These are phyloP conservation scores for Chaitophorus viminalis DNA, from an alignment of 2,888 invertebrate species.

Conservation along the genomic window DNA sequence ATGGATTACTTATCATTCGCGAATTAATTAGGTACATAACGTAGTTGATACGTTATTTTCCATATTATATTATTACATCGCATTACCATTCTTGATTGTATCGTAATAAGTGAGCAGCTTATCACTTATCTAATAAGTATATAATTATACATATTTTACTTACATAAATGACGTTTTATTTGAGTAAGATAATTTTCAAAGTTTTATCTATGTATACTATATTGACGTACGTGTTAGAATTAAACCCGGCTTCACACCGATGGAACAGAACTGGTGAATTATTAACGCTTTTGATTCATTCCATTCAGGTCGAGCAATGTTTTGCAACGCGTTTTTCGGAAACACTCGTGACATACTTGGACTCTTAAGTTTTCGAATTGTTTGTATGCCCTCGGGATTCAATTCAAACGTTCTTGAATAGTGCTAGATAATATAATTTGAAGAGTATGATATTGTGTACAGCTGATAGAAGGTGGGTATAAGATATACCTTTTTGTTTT, in stretches of 20 bases:
- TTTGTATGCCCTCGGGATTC: slow-evolving; percentile 11
- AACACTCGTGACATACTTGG: neutral
- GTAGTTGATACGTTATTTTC: no score
- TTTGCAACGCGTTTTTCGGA: neutral
- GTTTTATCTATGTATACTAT: neutral
- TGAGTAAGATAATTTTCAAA: neutral
- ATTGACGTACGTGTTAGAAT: neutral
- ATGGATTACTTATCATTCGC: no score
- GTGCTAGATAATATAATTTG: slow-evolving; percentile 16
- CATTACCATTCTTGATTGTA: no score
- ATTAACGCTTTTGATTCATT: neutral
- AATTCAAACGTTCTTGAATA: slow-evolving; percentile 34
- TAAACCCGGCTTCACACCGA: neutral
- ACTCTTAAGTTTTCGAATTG: slow-evolving; percentile 35
- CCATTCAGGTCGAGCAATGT: neutral
- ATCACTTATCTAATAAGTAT: no score
- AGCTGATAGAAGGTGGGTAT: neutral
- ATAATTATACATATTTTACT: no score
- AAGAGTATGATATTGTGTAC: slow-evolving; percentile 2
- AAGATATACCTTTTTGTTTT: slow-evolving; percentile 31
- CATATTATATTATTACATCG: no score
- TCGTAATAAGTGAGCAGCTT: no score
- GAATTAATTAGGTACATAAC: no score
- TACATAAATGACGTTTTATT: no score
- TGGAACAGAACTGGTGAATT: neutral